Evolutionary conservation across 2,113 vertebrate species (phyloP), one percentile per base, ranked within the genome.

Genomic region (Xyliphius kryptos): DNA sequence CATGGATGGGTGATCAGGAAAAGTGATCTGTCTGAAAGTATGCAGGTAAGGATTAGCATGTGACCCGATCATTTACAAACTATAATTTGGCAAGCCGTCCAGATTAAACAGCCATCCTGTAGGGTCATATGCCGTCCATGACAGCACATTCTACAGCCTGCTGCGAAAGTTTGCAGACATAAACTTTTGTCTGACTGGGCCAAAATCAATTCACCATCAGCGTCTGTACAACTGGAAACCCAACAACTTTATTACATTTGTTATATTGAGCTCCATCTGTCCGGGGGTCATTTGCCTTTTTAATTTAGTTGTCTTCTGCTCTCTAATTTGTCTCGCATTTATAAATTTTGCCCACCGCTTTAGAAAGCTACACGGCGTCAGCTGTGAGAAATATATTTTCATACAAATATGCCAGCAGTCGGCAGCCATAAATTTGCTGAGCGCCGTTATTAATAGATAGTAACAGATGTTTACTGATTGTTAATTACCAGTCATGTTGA

Each of bases 401-500:
- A 67, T 66, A 55, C 63, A 67, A 72, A 73, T 66, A 71, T 65
- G 74, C 72, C 84, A 80, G 81, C 77, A 79, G 67, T 72, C 70
- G 64, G 60, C 56, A 32, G 81, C 69, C 67, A 76, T 87, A 85
- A 87, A 87, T 88, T 82, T 73, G 77, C 62, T 69, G 47, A 56
- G 70, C 73, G 15, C 67, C 22, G 68, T 82, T 87, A 87, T 87
- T 88, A 89, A 87, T 88, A 87, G 85, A 85, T 81, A 78, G 83
- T 77, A 89, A 81, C 87, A 89, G 87, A 87, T 89, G 87, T 85
- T 88, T 87, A 80, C 85, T 84, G 85, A 88, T 88, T 84, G 85
- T 86, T 87, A 83, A 88, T 87, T 85, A 86, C 84, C 80, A 74
- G 81, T 81, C 77, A 67, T 81, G 82, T 82, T 87, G 87, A 88